Evolutionary conservation across 2,797 vertebrate genomes (phyloP).

Genomic region (Melanotaenia trifasciata): DNA sequence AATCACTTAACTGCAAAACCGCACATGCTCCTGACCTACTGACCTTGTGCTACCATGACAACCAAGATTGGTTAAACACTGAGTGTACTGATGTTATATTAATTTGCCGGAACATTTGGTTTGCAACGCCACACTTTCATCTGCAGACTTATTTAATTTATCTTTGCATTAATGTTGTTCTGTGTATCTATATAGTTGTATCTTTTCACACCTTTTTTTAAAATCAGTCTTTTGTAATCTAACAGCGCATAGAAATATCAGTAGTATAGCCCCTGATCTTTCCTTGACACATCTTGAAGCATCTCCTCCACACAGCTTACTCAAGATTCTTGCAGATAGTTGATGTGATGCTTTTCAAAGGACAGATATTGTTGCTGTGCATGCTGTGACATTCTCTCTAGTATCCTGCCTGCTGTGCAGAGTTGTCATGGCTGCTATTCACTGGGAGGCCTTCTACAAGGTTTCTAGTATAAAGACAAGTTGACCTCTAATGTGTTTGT

Average conservation of each 20-base stretch:
- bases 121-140: slow-evolving; percentile 34
- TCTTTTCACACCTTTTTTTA: slow-evolving; percentile 44
- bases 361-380: slow-evolving; percentile 48
- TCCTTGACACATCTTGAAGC: slow-evolving; percentile 66
- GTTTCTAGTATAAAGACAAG: slow-evolving; percentile 49
- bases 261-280: slow-evolving; percentile 53
- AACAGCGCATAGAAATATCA: slow-evolving; percentile 52
- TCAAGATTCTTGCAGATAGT: slow-evolving; percentile 58
- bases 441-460: slow-evolving; percentile 59
- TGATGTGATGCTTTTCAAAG: slow-evolving; percentile 62
- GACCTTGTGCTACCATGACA: slow-evolving; percentile 48
- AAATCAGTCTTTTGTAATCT: slow-evolving; percentile 50
- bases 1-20: slow-evolving; percentile 42
- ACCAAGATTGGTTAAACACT: slow-evolving; percentile 38
- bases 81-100: slow-evolving; percentile 25
- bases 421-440: slow-evolving; percentile 60
- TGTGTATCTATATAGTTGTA: slow-evolving; percentile 36
- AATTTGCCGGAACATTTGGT: slow-evolving; percentile 37
- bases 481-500: slow-evolving; percentile 54
- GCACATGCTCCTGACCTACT: slow-evolving; percentile 42
- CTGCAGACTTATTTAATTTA: slow-evolving; percentile 13
- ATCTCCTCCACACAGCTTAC: slow-evolving; percentile 46
- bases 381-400: slow-evolving; percentile 58
- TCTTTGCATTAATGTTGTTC: slow-evolving; percentile 31
- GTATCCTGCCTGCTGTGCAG: slow-evolving; percentile 48